Conservation (phyloP, 1,140 invertebrate genomes). For the Lepidurus packardi region DNA sequence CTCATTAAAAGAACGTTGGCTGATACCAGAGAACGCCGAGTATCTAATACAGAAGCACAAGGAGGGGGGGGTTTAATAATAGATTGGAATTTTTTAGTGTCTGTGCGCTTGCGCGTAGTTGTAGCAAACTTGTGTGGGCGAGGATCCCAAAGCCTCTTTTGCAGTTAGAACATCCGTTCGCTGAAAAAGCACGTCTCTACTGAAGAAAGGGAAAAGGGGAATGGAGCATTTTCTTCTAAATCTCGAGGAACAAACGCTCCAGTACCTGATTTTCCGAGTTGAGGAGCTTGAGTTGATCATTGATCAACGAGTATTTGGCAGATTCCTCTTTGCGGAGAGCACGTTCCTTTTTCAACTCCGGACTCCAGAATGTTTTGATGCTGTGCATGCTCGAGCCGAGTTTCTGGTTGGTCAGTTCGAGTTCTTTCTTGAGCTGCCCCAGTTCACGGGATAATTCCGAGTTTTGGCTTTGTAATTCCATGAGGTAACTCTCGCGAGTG, state of each 20-base stretch:
- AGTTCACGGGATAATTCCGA: constrained; percentile 92
- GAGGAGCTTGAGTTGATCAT: constrained; percentile 91
- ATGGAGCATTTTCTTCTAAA: background rate
- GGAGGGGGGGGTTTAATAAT: too few relatives aligned
- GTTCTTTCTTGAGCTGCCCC: constrained; percentile 90
- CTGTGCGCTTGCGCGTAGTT: too few relatives aligned
- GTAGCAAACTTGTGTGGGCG: too few relatives aligned
- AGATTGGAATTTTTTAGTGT: too few relatives aligned
- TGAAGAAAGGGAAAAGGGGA: too few relatives aligned
- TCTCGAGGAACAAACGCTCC: background rate
- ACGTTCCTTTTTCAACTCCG: constrained; percentile 96
- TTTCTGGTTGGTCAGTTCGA: constrained; percentile 96
- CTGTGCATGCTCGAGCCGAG: constrained; percentile 97
- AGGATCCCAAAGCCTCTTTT: too few relatives aligned
- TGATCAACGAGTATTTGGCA: constrained; percentile 92
- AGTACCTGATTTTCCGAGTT: constrained; percentile 95
- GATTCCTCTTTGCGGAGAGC: constrained; percentile 95
- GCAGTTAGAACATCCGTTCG: too few relatives aligned
- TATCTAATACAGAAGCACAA: too few relatives aligned
- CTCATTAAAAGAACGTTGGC: too few relatives aligned
- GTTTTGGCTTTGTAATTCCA: constrained; percentile 91
- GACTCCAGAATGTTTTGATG: constrained; percentile 99
- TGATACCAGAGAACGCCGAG: too few relatives aligned
- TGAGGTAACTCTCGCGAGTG: constrained; percentile 61
- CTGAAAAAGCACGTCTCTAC: too few relatives aligned